Conservation (phyloP, 2,113 vertebrate species). For the Corythornis vintsioides region DNA sequence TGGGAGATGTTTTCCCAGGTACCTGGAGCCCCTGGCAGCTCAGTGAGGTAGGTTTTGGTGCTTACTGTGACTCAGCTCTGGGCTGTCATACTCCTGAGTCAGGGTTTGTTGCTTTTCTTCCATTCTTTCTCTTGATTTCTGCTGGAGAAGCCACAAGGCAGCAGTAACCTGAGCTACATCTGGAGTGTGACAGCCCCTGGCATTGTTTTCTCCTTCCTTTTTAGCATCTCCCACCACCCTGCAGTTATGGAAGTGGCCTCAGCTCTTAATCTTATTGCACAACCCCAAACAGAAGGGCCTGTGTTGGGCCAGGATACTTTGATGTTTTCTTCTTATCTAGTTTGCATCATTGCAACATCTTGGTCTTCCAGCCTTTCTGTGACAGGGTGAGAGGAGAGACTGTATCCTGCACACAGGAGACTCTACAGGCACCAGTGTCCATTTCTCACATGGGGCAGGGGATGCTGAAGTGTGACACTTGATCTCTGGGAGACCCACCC, state of each 20-base stretch:
- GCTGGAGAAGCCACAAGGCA: background rate
- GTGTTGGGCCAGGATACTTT: background rate
- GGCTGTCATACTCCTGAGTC: background rate
- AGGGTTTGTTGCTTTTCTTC: background rate
- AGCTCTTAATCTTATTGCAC: background rate
- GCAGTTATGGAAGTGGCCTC: background rate
- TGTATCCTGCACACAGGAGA: background rate
- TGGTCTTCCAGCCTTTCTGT: background rate
- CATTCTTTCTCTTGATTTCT: background rate
- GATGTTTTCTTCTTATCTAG: background rate
- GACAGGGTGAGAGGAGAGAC: background rate
- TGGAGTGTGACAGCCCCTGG: background rate
- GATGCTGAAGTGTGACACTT: background rate
- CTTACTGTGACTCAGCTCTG: background rate
- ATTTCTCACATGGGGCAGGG: background rate
- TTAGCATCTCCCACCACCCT: background rate
- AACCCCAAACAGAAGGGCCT: background rate
- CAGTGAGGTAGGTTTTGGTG: background rate
- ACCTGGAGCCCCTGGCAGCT: background rate
- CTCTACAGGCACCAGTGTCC: background rate
- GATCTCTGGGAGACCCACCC: background rate
- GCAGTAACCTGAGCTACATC: background rate
- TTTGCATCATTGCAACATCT: background rate
- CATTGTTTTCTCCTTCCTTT: background rate
- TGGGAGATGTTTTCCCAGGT: background rate